Base-by-base conservation (phyloP, 2,888 invertebrate species). In the Frankliniella intonsa region DNA sequence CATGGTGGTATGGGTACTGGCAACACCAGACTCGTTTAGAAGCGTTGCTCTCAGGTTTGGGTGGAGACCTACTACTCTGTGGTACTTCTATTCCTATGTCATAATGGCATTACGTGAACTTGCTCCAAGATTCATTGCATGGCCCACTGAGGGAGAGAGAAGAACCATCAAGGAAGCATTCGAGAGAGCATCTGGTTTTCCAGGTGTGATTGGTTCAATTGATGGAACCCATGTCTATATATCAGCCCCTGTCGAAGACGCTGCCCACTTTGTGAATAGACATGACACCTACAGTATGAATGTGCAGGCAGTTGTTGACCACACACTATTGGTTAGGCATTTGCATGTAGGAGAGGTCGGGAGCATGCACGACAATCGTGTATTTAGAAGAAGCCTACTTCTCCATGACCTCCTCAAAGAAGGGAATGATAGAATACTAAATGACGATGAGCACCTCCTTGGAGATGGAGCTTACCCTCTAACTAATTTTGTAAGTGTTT, bases 1-100 rank as follows among this genome's bases (percentile, higher is more conserved):
- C 1, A 65, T 65, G 65, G n/a, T 65, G 14, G n/a, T 65, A n/a
- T 65, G 65, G 65, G 9, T 65, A n/a, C 65, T 65, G 9, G 65
- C 65, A 17, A n/a, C 65, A 65, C 65, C 65, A n/a, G 65, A 65
- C n/a, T 65, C 65, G 11, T 65, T 65, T n/a, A 65, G 65, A n/a
- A 65, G 65, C n/a, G 65, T 65, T 9, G 65, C 65, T 9, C n/a
- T 65, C 9, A 65, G 65, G n/a, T 65, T 65, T n/a, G 19, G n/a
- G 9, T 3, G 14, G 9, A n/a, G 19, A n/a, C 65, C 65, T 65
- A n/a, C 19, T 3, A 65, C 65, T 7, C n/a, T 65, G n/a, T 65
- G n/a, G 9, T 65, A 65, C n/a, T 65, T n/a, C 65, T 65, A 65
- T n/a, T 19, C 65, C 14, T 65, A 65, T 7, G n/a, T 65, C n/a